phyloP scores from a whole-genome alignment of 2,113 vertebrate genomes.

The Zosterops hypoxanthus region DNA sequence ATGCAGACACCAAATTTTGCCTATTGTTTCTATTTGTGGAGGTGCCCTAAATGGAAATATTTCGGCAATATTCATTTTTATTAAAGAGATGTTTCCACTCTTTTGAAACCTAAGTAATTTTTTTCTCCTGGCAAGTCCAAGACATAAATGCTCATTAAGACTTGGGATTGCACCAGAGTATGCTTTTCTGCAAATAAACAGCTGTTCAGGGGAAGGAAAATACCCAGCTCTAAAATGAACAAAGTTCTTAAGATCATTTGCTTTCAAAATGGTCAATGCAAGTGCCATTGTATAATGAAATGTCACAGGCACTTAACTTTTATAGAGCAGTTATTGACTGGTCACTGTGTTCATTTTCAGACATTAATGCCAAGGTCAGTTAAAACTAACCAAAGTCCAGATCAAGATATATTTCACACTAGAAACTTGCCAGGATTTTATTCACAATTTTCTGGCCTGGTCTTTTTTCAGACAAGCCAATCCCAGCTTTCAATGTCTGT shows the following conservation, averaged over 20 bases:
- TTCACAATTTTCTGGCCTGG: neutral
- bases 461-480: neutral
- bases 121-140: neutral
- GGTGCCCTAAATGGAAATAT: neutral
- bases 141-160: slow-evolving; percentile 2
- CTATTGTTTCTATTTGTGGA: neutral
- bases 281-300: slow-evolving; percentile 13
- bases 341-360: slow-evolving; percentile 31
- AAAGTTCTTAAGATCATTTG: slow-evolving; percentile 36
- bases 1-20: neutral
- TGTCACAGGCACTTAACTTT: slow-evolving; percentile 41
- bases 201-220: slow-evolving; percentile 34
- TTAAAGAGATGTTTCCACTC: neutral
- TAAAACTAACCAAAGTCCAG: neutral
- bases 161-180: neutral
- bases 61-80: neutral
- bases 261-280: neutral
- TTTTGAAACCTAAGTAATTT: neutral
- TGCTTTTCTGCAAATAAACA: slow-evolving; percentile 4
- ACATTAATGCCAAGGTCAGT: slow-evolving; percentile 37
- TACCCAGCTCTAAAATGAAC: slow-evolving; percentile 24
- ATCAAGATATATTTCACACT: neutral
- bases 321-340: slow-evolving; percentile 35
- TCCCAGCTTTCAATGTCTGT: neutral
- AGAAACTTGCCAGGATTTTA: neutral